phyloP scores from a whole-genome alignment of 1,140 invertebrate genomes.

The Adoxophyes honmai region DNA sequence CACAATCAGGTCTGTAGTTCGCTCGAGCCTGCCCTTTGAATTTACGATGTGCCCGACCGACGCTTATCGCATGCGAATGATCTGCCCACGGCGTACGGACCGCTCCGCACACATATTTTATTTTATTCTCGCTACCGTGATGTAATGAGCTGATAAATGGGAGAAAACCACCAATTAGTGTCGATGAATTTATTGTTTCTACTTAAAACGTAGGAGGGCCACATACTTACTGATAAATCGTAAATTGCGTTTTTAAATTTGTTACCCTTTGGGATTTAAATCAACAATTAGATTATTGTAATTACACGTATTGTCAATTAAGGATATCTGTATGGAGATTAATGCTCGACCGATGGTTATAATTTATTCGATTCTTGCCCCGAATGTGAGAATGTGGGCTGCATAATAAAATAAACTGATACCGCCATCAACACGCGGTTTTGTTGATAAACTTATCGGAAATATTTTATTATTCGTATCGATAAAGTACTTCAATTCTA shows the following conservation, averaged over 20 bases:
- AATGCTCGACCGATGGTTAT: constrained; percentile 17
- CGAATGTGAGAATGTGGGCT: neutral
- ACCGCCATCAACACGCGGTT: neutral
- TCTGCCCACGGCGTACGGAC: constrained; percentile 68
- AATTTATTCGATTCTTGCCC: constrained; percentile 14
- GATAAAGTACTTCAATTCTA: neutral
- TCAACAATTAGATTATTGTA: constrained; percentile 62
- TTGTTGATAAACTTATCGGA: neutral
- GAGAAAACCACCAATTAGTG: constrained; percentile 77
- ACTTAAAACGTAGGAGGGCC: constrained; percentile 74
- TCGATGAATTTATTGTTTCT: constrained; percentile 77
- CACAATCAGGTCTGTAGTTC: constrained; percentile 73
- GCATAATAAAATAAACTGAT: neutral
- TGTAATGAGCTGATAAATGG: constrained; percentile 77
- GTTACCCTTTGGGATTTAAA: constrained; percentile 52
- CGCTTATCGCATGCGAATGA: constrained; percentile 75
- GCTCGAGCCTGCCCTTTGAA: constrained; percentile 67
- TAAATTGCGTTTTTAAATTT: constrained; percentile 65
- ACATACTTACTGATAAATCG: constrained; percentile 56
- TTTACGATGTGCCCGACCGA: constrained; percentile 74
- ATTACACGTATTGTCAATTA: constrained; percentile 53
- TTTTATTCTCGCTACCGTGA: constrained; percentile 76
- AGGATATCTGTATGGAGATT: constrained; percentile 33
- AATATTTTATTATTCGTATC: neutral
- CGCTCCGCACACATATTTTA: constrained; percentile 74